A percentile compares a stretch with the other conserved stretches of the same genome.
Evolutionary conservation across 2,113 vertebrate species (phyloP).

Genomic region (Myiopsitta monachus): DNA sequence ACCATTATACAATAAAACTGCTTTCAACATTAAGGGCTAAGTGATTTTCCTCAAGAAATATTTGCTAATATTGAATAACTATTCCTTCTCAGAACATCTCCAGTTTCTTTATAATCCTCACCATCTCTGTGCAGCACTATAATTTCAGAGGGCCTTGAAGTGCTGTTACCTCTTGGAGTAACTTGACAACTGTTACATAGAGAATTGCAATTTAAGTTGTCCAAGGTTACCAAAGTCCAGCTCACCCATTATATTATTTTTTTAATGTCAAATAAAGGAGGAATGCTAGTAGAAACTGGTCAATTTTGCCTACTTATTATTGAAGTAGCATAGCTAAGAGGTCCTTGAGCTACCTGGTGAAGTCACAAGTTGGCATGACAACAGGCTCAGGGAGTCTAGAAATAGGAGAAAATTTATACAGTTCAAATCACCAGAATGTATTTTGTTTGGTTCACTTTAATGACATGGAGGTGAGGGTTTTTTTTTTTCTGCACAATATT

Average conservation of each 20-base stretch:
- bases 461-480: background rate
- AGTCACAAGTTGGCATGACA: slow-evolving; percentile 62
- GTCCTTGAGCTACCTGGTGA: slow-evolving; percentile 51
- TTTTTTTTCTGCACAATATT: background rate
- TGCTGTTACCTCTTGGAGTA: slow-evolving; percentile 20
- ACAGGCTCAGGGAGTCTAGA: slow-evolving; percentile 20
- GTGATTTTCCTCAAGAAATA: slow-evolving; percentile 12
- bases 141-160: slow-evolving; percentile 25
- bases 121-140: background rate
- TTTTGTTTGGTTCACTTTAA: background rate
- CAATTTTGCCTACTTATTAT: slow-evolving; percentile 50
- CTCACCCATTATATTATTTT: slow-evolving; percentile 12
- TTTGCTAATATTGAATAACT: slow-evolving; percentile 6
- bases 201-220: slow-evolving; percentile 6
- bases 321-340: slow-evolving; percentile 40
- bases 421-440: background rate
- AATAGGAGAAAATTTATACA: slow-evolving; percentile 14
- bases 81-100: background rate
- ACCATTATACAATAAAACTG: background rate
- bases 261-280: background rate
- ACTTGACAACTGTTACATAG: background rate
- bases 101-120: background rate
- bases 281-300: slow-evolving; percentile 13
- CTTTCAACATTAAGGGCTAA: background rate
- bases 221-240: slow-evolving; percentile 39